Base-by-base conservation (phyloP, 2,888 invertebrate genomes). In the Xestia c-nigrum region DNA sequence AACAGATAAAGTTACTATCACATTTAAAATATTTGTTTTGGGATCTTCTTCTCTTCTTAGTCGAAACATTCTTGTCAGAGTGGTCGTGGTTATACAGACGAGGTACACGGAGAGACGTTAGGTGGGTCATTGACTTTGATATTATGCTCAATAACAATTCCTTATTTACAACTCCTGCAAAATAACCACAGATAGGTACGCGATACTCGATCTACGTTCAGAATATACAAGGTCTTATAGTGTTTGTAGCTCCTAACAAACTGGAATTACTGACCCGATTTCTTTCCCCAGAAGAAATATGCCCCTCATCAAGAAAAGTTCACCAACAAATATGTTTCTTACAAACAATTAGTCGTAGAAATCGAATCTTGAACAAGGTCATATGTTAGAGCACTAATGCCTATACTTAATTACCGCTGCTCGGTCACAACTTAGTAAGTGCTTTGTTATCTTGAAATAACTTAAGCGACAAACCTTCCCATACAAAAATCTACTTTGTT, bases 311-410 rank as follows among this genome's bases (percentile, higher is more conserved):
- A 79, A 69, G 43, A 12, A 72, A 72, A 74, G 64, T 74, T 63
- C 50, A 24, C 65, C 55, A 57, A 69, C 64, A 79, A 76, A 71
- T 57, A 75, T 74, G 72, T 66, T 66, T 68, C 43, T 75, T 69
- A 46, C 65, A 74, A 74, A 84, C 81, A 79, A 77, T 78, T 80
- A 61, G 66, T 78, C n/a, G 52, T 79, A 76, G 79, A 88, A 92
- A 92, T 90, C 88, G 90, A 92, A 93, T 94, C 92, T 92, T 88
- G 81, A 64, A 81, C 94, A 94, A 94, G 95, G 94, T 90, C 92
- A 81, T 82, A 74, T 80, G 85, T 78, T 85, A 81, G 76, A 87
- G 85, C 81, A 88, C 87, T 89, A 91, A 91, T 92, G 87, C 91
- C 86, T 90, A 89, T 91, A 92, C 93, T 91, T 94, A 93, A 94